Conservation (phyloP, 2,113 vertebrate species). For the Dissostichus mawsoni region DNA sequence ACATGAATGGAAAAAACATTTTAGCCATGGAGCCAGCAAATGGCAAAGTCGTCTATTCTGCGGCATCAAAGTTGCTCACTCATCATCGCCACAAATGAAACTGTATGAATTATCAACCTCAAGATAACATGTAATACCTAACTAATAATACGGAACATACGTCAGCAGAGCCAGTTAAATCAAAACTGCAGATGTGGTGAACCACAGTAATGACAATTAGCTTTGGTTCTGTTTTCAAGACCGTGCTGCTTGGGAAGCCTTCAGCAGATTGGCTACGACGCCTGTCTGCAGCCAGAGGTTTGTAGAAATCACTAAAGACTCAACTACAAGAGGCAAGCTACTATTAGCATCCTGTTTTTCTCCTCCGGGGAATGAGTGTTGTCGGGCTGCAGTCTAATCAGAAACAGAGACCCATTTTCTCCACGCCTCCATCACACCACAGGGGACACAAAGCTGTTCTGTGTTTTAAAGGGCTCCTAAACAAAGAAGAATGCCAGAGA, state of each 20-base stretch:
- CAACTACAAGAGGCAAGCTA: constrained; percentile 53
- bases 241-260: constrained; percentile 41
- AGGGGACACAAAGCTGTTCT: constrained; percentile 87
- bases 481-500: constrained; percentile 75
- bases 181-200: constrained; percentile 72
- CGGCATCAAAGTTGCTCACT: constrained; percentile 70
- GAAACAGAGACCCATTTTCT: constrained; percentile 77
- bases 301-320: constrained; percentile 47
- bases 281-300: constrained; percentile 65
- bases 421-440: constrained; percentile 72
- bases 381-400: constrained; percentile 82
- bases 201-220: constrained; percentile 73
- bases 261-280: constrained; percentile 67
- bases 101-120: constrained; percentile 77
- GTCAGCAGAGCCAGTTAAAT: constrained; percentile 62
- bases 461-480: constrained; percentile 85
- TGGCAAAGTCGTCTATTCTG: constrained; percentile 62
- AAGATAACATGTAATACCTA: constrained; percentile 64
- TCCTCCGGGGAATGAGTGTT: constrained; percentile 77
- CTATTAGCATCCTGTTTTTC: constrained; percentile 75
- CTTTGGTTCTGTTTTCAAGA: constrained; percentile 61
- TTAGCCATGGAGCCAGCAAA: constrained; percentile 37
- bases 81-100: constrained; percentile 77
- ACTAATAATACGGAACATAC: constrained; percentile 66
- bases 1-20: constrained; percentile 61